These are phyloP conservation scores for Rhinolophus ferrumequinum DNA, from an alignment of 2,113 vertebrate genomes.

Conservation along the genomic window DNA sequence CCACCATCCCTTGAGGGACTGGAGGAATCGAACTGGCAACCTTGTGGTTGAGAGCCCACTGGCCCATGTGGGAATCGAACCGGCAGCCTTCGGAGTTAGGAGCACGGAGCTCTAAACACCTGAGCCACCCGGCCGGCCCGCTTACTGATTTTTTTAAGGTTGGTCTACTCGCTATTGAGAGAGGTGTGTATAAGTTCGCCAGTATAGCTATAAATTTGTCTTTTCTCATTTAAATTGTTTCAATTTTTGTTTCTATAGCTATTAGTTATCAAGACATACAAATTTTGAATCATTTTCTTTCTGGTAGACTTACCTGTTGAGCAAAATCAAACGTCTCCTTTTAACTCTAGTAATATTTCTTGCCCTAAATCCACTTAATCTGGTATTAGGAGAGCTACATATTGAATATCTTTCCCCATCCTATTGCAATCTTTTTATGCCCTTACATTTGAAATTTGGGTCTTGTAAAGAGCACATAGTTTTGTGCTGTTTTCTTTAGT, in stretches of 20 bases:
- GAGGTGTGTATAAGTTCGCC: neutral
- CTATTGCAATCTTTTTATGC: neutral
- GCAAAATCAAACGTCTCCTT: neutral
- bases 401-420: neutral
- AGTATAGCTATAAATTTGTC: neutral
- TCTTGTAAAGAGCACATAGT: neutral
- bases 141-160: no score
- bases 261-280: neutral
- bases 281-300: neutral
- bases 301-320: neutral
- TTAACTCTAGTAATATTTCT: neutral
- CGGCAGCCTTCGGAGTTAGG: no score
- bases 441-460: neutral
- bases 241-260: neutral
- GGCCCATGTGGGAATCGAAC: no score
- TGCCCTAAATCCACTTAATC: neutral
- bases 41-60: no score
- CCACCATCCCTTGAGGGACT: no score
- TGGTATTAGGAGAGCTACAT: neutral
- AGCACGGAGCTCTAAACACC: no score
- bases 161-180: neutral
- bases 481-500: neutral
- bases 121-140: no score
- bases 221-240: neutral
- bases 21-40: no score